These are phyloP conservation scores for Sycophila sp. DNA, from an alignment of 1,140 invertebrate species.

Conservation along the genomic window DNA sequence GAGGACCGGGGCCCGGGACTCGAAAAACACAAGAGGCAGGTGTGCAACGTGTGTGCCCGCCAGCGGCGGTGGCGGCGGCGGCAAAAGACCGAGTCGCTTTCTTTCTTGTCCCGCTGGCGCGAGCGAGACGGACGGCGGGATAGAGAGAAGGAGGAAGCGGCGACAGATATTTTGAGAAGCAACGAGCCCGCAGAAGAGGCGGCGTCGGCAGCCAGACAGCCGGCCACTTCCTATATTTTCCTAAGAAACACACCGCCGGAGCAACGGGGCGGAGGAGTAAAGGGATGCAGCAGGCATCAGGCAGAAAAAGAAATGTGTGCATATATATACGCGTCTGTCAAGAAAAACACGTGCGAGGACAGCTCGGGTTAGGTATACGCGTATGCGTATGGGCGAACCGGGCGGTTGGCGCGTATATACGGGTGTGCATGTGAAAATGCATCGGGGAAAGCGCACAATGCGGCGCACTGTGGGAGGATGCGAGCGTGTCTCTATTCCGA, in stretches of 20 bases:
- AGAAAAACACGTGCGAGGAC: not conserved
- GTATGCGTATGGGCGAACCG: not conserved
- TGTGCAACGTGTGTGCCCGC: constrained; percentile 5
- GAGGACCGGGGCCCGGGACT: not conserved
- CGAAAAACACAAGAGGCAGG: not conserved
- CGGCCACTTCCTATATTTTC: constrained; percentile 15
- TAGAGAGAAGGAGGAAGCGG: not conserved
- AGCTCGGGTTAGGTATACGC: not conserved
- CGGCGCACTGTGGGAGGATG: too few relatives aligned
- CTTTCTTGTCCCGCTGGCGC: not conserved
- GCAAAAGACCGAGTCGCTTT: not conserved
- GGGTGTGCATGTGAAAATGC: not conserved
- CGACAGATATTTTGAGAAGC: constrained; percentile 11
- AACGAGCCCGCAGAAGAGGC: too few relatives aligned
- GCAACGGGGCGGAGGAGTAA: not conserved
- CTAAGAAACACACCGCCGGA: not conserved
- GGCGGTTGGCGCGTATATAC: too few relatives aligned
- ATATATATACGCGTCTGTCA: too few relatives aligned
- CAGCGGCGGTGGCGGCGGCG: not conserved
- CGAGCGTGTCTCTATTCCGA: not conserved
- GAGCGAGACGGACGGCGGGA: constrained; percentile 20
- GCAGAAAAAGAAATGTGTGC: too few relatives aligned
- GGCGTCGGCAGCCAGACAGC: not conserved
- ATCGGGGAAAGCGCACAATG: not conserved
- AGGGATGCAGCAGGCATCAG: too few relatives aligned